A percentile compares a stretch with the other conserved stretches of the same genome.
Evolutionary conservation across 2,113 vertebrate species (phyloP).

Genomic region (Oryzias melastigma): DNA sequence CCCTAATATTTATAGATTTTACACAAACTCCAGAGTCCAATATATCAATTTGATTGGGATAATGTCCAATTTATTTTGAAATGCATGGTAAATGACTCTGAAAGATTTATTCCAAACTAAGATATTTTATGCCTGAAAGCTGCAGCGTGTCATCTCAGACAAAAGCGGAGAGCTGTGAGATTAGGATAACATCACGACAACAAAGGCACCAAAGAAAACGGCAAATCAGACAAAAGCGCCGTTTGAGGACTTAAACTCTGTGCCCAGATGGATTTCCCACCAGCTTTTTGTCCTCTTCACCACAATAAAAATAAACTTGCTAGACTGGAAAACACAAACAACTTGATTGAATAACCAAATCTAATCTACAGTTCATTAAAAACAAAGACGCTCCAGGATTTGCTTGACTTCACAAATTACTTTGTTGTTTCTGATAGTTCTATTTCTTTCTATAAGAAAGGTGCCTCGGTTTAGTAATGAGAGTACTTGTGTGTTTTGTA

Average conservation of each 20-base stretch:
- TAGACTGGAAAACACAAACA: slow-evolving; percentile 46
- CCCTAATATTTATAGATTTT: no score
- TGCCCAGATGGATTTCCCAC: not conserved
- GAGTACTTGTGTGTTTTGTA: not conserved
- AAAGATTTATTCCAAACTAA: not conserved
- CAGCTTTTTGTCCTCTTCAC: slow-evolving; percentile 30
- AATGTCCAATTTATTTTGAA: no score
- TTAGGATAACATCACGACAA: slow-evolving; percentile 17
- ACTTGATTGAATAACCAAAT: slow-evolving; percentile 48
- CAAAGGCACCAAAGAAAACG: not conserved
- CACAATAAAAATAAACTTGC: slow-evolving; percentile 37
- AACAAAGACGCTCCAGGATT: slow-evolving; percentile 23
- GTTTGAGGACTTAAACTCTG: slow-evolving; percentile 15
- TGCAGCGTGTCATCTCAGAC: not conserved
- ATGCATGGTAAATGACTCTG: not conserved
- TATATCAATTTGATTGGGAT: no score
- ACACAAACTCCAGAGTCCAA: no score
- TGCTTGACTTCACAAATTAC: slow-evolving; percentile 39
- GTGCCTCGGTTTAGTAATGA: not conserved
- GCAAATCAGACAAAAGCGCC: slow-evolving; percentile 1
- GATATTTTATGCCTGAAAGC: not conserved
- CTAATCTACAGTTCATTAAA: slow-evolving; percentile 51
- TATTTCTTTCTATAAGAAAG: slow-evolving; percentile 7
- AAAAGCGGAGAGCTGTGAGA: not conserved
- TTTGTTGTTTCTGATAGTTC: not conserved